Evolutionary conservation across 2,797 vertebrate species (phyloP).

Genomic region (Distichodus sexfasciatus): DNA sequence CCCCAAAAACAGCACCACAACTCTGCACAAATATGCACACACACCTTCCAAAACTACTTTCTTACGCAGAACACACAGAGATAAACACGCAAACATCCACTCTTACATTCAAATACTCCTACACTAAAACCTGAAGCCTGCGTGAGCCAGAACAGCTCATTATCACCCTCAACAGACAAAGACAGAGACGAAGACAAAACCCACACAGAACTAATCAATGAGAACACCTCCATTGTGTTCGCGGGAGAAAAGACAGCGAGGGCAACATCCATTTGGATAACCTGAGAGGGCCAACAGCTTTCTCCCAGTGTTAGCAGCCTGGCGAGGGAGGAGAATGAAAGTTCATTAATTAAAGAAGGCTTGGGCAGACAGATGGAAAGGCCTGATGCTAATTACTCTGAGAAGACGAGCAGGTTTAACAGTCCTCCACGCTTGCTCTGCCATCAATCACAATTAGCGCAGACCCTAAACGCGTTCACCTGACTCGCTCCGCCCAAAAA

Average conservation of each 20-base stretch:
- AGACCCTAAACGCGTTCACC: constrained; percentile 43
- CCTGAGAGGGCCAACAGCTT: constrained; percentile 83
- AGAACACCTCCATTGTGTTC: constrained; percentile 60
- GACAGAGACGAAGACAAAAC: constrained; percentile 18
- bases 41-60: not conserved
- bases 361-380: constrained; percentile 92
- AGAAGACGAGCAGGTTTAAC: constrained; percentile 84
- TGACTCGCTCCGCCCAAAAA: constrained; percentile 18
- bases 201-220: constrained; percentile 68
- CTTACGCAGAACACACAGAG: no score
- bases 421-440: constrained; percentile 79
- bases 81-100: constrained; percentile 48
- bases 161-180: constrained; percentile 66
- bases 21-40: not conserved
- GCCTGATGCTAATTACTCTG: constrained; percentile 89
- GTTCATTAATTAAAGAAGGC: constrained; percentile 98
- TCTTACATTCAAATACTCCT: constrained; percentile 61
- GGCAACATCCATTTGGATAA: constrained; percentile 81
- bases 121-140: constrained; percentile 68
- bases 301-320: constrained; percentile 71
- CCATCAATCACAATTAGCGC: constrained; percentile 83
- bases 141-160: constrained; percentile 75
- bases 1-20: constrained; percentile 41
- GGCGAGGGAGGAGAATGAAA: constrained; percentile 75
- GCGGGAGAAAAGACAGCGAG: constrained; percentile 41